Evolutionary conservation across 2,888 invertebrate genomes (phyloP).

Genomic region (Diachrysia chrysitis): DNA sequence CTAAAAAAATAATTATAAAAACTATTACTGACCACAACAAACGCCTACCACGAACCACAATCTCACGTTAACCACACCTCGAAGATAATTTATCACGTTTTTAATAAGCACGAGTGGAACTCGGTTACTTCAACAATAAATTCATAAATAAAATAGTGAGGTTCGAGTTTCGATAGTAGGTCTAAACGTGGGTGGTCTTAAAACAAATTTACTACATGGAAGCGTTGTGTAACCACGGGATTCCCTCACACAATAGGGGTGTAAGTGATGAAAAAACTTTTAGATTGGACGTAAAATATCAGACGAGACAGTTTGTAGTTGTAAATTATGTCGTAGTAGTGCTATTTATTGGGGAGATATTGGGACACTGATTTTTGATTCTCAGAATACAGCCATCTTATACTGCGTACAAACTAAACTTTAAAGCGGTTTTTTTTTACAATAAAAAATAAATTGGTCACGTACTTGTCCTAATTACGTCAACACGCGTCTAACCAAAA

Average conservation of each 20-base stretch:
- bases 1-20: constrained; percentile 43
- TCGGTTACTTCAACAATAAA: constrained; percentile 15
- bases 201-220: constrained; percentile 54
- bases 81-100: constrained; percentile 38
- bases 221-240: constrained; percentile 55
- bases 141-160: constrained; percentile 25
- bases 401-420: not conserved
- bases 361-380: not conserved
- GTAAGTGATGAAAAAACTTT: constrained; percentile 53
- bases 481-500: constrained; percentile 58
- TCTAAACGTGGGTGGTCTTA: constrained; percentile 60
- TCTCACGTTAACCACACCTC: constrained; percentile 28
- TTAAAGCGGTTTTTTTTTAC: not conserved
- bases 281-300: constrained; percentile 66
- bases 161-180: constrained; percentile 56
- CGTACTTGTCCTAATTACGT: constrained; percentile 50
- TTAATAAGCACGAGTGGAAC: constrained; percentile 19
- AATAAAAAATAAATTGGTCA: constrained; percentile 27
- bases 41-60: constrained; percentile 29
- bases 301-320: constrained; percentile 22
- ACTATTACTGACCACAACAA: constrained; percentile 38
- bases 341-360: constrained; percentile 12
- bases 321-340: constrained; percentile 35
- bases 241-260: constrained; percentile 56
- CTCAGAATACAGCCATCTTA: not conserved